Base-by-base conservation (phyloP, 1,140 invertebrate species). In the Neodiprion lecontei region DNA sequence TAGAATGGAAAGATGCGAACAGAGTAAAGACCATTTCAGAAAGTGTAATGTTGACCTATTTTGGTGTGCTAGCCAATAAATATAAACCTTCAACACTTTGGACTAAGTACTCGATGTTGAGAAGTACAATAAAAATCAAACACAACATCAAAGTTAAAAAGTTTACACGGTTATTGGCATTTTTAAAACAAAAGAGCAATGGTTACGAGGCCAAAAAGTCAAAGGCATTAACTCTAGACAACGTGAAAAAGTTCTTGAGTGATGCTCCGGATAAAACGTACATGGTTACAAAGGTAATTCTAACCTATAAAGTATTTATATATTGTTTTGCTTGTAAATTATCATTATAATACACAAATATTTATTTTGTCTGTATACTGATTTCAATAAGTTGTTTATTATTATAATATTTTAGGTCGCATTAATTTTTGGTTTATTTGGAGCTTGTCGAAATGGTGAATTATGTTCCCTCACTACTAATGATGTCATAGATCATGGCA, bases 341-440 rank as follows among this genome's bases (percentile, higher is more conserved):
- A 40, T 40, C 2, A 40, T 40, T 66, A 8, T 66, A 47, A 72
- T 11, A 49, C 10, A 23, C 40, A 66, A 21, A 14, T 47, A 48
- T 7, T 70, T 14, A 48, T 40, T 14, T 48, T 70, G 48, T 14
- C 23, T 40, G 28, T 40, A 40, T 40, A 40, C 5, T 40, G 28
- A 40, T 40, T 3, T 40, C 28, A 40, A 40, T 40, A 40, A 40
- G 49, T 65, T 72, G 40, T 23, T 17, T 7, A 68, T 7, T 5
- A 1, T 48, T n/a, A 48, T 14, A 70, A 48, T 48, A 70, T 23
- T 73, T 65, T 47, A 74, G 67, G 73, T 76, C 69, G 74, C 49
- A n/a, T 70, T 78, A 61, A 82, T 83, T 72, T 79, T 83, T 67
- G 78, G 78, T 28, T 70, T 80, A 21, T 50, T 17, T 75, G 81